Evolutionary conservation across 1,140 invertebrate genomes (phyloP), one percentile per base, ranked within the genome.

Genomic region (Camponotus pennsylvanicus): DNA sequence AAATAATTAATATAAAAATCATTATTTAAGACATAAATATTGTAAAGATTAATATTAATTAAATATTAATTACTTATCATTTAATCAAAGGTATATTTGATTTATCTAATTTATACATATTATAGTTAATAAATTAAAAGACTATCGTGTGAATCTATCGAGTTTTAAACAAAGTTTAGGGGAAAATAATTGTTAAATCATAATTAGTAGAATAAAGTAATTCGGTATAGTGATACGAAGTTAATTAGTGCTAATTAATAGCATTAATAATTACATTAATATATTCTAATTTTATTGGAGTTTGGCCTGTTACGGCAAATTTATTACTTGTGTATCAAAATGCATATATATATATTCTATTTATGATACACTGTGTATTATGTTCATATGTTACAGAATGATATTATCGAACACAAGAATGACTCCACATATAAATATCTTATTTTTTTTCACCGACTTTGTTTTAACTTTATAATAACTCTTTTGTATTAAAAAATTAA

Each of bases 321-420:
- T 9, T 69, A 83, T 27, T 57, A 40, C 73, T 85, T 89, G 75
- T 52, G 69, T 52, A 52, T 79, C 57, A 59, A 84, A 83, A 18
- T 11, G 45, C 21, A 15, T 27, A n/a, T n/a, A 18, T n/a, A 18
- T 45, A 15, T 69, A 57, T 13, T 73, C n/a, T 73, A 45, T 73
- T 71, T 40, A 45, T 45, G 49, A 66, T 34, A 32, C 52, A 21
- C 13, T 55, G 2, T 21, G 42, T 55, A 67, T 70, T 70, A 70
- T 42, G 15, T n/a, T 69, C 45, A 69, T 11, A 21, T 67, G 8
- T 80, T 80, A 40, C 9, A 15, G 37, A 69, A 80, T 37, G 32
- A 57, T 69, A 55, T 80, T 15, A 55, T 70, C 64, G 70, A 70
- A 13, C 42, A 42, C 45, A 45, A 59, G n/a, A 70, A 27, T 49